These are phyloP conservation scores for Temnothorax nylanderi DNA, from an alignment of 1,140 invertebrate species.

Conservation along the genomic window DNA sequence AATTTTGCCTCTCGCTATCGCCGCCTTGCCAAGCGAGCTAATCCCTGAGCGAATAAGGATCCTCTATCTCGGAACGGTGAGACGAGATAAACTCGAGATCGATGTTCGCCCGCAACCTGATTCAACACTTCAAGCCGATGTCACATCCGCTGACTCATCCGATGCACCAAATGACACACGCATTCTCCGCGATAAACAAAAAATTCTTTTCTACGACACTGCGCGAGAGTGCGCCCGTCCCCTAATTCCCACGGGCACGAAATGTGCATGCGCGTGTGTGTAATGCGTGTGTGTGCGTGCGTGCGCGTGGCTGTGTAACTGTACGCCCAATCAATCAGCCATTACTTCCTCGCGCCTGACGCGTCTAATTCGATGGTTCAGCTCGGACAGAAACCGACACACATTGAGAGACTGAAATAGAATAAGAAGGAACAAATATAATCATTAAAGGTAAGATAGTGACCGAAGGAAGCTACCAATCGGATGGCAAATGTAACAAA, in stretches of 20 bases:
- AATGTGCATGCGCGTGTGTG: not conserved
- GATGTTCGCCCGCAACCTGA: conserved; percentile 36
- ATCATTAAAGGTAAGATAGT: conserved; percentile 19
- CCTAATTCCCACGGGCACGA: conserved; percentile 50
- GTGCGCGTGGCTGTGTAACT: not conserved
- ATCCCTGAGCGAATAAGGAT: not conserved
- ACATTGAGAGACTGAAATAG: not conserved
- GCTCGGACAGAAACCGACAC: not conserved
- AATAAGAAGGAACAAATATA: not conserved
- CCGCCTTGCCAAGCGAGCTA: not conserved
- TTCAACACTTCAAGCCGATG: conserved; percentile 40
- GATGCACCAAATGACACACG: conserved; percentile 39
- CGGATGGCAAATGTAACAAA: conserved; percentile 1
- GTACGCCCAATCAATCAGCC: conserved; percentile 61
- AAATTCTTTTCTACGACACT: conserved; percentile 28
- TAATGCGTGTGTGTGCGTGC: not conserved
- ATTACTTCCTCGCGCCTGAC: conserved; percentile 64
- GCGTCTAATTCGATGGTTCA: conserved; percentile 16
- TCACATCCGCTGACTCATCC: conserved; percentile 58
- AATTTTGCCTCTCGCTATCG: not conserved
- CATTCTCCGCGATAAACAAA: conserved; percentile 48
- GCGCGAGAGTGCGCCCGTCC: conserved; percentile 44
- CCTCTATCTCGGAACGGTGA: not conserved
- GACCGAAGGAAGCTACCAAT: not conserved
- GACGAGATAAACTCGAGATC: not conserved